Base-by-base conservation (phyloP, 2,888 invertebrate species). In the Piscicola geometra region DNA sequence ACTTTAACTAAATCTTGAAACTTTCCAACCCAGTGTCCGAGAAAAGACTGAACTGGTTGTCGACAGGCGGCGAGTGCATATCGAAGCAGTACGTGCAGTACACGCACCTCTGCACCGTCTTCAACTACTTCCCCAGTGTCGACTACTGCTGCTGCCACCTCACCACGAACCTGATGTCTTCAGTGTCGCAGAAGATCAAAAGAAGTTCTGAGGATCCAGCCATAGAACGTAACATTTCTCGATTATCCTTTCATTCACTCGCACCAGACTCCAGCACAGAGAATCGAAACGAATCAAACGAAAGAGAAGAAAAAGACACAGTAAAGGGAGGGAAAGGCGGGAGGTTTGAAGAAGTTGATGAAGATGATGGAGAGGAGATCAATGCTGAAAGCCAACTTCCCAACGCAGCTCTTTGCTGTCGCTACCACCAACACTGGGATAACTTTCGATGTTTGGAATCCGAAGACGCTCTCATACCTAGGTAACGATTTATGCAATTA, bases 121-220 rank as follows among this genome's bases (percentile, higher is more conserved):
- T 74, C 76, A 75, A 78, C 74, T 79, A 78, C 77, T 73, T 77
- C n/a, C 79, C 78, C 12, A 71, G 72, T 47, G 72, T 77, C 60
- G 79, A 79, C 77, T 78, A 76, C 75, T 79, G 79, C 75, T 79
- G 79, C 77, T 79, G 79, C 71, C 75, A 73, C 41, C 75, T 74
- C 66, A 67, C 67, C 60, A 25, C 66, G n/a, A 9, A 41, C n/a
- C 66, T 50, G 36, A 47, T 41, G 47, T 68, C 35, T 21, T 68
- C 35, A 18, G 60, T 56, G 21, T 56, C 60, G n/a, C 21, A 25
- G 25, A 56, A 56, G n/a, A 56, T 25, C 25, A 56, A 56, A 21
- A 56, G 60, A 56, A 56, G 60, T 21, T 21, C n/a, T 56, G 60
- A 56, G 3, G 12, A 5, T 56, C 5, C 25, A 25, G 12, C n/a